Evolutionary conservation across 2,797 vertebrate species (phyloP).

Genomic region (Characodon lateralis): DNA sequence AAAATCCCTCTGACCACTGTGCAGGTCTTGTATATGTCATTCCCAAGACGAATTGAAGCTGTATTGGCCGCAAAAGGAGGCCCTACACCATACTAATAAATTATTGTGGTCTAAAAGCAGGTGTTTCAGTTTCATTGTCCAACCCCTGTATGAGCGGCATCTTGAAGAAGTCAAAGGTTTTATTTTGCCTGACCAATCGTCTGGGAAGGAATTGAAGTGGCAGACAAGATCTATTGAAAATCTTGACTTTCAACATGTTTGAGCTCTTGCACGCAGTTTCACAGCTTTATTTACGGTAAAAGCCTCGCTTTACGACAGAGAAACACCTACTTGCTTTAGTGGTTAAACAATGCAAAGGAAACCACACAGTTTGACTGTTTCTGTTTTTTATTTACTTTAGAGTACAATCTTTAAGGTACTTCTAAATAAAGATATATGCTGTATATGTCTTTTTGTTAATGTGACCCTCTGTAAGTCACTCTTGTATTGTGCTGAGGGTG

Average conservation of each 20-base stretch:
- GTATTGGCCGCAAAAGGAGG: too few species aligned
- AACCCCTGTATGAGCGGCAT: too few species aligned
- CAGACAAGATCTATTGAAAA: not conserved
- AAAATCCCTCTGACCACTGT: too few species aligned
- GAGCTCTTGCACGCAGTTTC: not conserved
- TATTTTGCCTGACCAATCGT: not conserved
- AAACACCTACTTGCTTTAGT: not conserved
- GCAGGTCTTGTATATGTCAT: too few species aligned
- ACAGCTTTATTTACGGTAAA: not conserved
- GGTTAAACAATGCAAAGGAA: not conserved
- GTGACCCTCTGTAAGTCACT: not conserved
- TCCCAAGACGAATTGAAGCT: too few species aligned
- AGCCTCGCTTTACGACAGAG: not conserved
- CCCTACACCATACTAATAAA: too few species aligned
- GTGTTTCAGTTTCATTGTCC: too few species aligned
- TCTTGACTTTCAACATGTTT: not conserved
- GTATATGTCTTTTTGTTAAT: not conserved
- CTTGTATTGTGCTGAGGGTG: not conserved
- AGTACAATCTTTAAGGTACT: not conserved
- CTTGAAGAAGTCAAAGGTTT: not conserved
- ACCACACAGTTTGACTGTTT: not conserved
- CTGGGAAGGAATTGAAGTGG: not conserved
- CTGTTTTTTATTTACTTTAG: not conserved
- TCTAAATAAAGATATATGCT: constrained; percentile 2
- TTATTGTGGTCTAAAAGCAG: too few species aligned